phyloP scores from a whole-genome alignment of 2,888 invertebrate genomes.

The Neoitamus cyanurus region DNA sequence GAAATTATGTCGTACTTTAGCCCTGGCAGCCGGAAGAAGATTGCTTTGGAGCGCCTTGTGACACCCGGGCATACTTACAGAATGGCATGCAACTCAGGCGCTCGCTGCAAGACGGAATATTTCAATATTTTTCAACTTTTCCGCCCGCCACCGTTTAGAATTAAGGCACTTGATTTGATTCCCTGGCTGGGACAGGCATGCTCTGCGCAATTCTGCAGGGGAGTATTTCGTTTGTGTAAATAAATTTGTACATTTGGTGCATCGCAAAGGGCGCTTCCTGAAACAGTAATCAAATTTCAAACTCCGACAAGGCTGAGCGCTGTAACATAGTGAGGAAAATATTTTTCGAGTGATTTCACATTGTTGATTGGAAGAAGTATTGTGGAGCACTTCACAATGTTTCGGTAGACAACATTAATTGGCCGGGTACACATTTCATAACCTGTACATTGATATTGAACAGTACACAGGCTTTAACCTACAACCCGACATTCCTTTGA shows the following conservation, averaged over 20 bases:
- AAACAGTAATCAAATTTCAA: neutral
- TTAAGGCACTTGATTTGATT: neutral
- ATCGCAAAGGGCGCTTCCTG: neutral
- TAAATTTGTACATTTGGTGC: neutral
- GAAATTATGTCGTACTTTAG: neutral
- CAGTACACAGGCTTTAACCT: too few relatives aligned
- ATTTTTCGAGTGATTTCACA: too few relatives aligned
- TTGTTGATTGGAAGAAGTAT: too few relatives aligned
- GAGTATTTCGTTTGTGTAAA: neutral
- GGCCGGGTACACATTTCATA: too few relatives aligned
- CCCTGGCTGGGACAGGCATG: neutral
- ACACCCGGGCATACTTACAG: neutral
- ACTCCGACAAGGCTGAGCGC: too few relatives aligned
- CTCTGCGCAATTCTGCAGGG: neutral
- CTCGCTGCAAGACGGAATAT: neutral
- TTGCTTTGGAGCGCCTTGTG: neutral
- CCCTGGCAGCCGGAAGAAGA: neutral
- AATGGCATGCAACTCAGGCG: neutral
- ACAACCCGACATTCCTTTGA: too few relatives aligned
- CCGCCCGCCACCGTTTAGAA: neutral
- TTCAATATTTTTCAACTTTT: neutral
- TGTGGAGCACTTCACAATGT: too few relatives aligned
- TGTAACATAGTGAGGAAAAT: too few relatives aligned
- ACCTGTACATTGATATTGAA: too few relatives aligned
- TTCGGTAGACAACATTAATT: too few relatives aligned